Percentiles rank a stretch among this genome's conserved stretches.
phyloP scores from a whole-genome alignment of 2,113 vertebrate species.

The Callipepla squamata region DNA sequence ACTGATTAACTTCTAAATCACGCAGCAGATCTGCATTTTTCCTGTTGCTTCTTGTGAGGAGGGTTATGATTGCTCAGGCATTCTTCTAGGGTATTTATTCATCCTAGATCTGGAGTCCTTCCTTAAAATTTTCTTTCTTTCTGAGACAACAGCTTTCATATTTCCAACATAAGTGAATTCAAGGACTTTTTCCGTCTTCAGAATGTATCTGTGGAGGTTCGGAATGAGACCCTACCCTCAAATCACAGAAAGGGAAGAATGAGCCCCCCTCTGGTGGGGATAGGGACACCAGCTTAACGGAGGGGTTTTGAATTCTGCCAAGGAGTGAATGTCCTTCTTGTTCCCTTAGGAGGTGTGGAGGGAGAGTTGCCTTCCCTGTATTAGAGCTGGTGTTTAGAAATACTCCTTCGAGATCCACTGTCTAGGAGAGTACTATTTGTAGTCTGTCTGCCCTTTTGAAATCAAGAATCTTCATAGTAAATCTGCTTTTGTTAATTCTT shows the following conservation, averaged over 20 bases:
- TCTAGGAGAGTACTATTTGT: not conserved
- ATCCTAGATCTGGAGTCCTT: not conserved
- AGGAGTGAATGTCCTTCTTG: not conserved
- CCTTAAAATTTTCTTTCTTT: not conserved
- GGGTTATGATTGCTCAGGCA: not conserved
- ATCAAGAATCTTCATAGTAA: not conserved
- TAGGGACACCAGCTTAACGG: not conserved
- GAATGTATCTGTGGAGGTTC: not conserved
- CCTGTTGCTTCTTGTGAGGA: not conserved
- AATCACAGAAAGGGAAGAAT: not conserved
- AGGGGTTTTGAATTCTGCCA: not conserved
- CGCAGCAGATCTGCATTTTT: constrained; percentile 13
- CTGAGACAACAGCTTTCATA: not conserved
- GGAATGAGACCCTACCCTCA: not conserved
- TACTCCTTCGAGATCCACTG: not conserved
- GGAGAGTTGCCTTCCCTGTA: not conserved
- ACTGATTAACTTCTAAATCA: not conserved
- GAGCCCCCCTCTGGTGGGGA: not conserved
- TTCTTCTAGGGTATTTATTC: not conserved
- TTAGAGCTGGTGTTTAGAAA: not conserved
- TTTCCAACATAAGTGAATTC: not conserved
- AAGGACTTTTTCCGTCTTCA: not conserved
- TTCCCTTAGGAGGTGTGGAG: not conserved
- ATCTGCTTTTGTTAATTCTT: constrained; percentile 29
- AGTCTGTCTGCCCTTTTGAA: not conserved